Evolutionary conservation across 2,113 vertebrate species (phyloP), one percentile per base, ranked within the genome.

Genomic region (Corythaeola cristata): DNA sequence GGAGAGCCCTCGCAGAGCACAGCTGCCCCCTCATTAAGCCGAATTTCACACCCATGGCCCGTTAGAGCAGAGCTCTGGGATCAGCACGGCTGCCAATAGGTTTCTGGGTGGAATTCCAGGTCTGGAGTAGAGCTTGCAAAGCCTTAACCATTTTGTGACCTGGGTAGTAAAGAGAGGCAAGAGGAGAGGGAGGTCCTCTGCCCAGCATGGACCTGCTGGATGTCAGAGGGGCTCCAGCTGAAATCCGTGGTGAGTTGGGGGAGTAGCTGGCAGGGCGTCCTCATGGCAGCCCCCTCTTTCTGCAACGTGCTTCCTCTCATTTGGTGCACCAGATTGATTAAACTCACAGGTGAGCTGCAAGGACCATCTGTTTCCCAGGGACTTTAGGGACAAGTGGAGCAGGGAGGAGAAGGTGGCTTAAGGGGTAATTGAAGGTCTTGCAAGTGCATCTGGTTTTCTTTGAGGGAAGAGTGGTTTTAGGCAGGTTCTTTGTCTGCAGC

Each of bases 341-440:
- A 93, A 60, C 60, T 84, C 2, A 0, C 73, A 82, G 80, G 53
- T 18, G 12, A 72, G 45, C 80, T 89, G 80, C 90, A 73, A 44
- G 66, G 53, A 88, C 64, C 89, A 88, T 93, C 94, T 97, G 83
- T 93, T 95, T 96, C 50, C 83, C 86, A 95, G 89, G 89, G 73
- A 9, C 72, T 87, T 68, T 24, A 53, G 76, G 73, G 94, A 93
- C 6, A 49, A 73, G 66, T 15, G 56, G 85, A 86, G 64, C 76
- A 47, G 45, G 60, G 68, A 89, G 67, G 67, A 94, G 95, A 88
- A 92, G 80, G 79, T 72, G 64, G n/a, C 44, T 90, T 82, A 67
- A 59, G 24, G 52, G 9, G 39, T 85, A 93, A 93, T 72, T 79
- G 88, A 53, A 92, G 53, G 76, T 89, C 71, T 73, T 90, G 88